Evolutionary conservation across 1,140 invertebrate species (phyloP).

Genomic region (Dendrolimus punctatus): DNA sequence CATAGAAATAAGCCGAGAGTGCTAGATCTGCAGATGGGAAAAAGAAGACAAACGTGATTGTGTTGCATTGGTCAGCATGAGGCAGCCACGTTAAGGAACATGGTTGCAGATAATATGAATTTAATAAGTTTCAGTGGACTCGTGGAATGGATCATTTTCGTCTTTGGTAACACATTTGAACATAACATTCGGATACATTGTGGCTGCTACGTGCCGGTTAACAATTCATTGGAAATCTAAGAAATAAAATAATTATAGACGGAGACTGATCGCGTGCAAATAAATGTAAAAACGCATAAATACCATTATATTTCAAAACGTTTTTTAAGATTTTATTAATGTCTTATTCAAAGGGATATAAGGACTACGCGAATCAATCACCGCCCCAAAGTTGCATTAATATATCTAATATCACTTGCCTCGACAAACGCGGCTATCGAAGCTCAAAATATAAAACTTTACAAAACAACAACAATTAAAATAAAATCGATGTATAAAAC

Average conservation of each 20-base stretch:
- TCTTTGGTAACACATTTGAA: conserved; percentile 66
- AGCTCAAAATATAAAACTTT: conserved; percentile 61
- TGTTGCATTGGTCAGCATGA: no score
- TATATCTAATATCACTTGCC: conserved; percentile 65
- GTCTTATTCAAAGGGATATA: no score
- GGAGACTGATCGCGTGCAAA: no score
- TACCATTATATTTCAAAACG: conserved; percentile 10
- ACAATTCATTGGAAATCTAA: no score
- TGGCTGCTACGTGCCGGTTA: background rate
- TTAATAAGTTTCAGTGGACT: conserved; percentile 10
- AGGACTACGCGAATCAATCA: no score
- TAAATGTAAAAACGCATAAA: background rate
- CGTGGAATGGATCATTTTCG: conserved; percentile 50
- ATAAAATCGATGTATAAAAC: conserved; percentile 40
- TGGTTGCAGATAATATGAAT: conserved; percentile 28
- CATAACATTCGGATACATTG: conserved; percentile 12
- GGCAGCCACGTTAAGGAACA: conserved; percentile 38
- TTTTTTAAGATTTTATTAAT: no score
- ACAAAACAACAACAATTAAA: conserved; percentile 65
- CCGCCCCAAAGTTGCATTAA: conserved; percentile 22
- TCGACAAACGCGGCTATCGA: conserved; percentile 32
- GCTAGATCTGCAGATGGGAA: no score
- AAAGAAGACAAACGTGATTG: no score
- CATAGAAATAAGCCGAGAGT: no score
- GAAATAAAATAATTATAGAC: no score